Percentiles rank a stretch among this genome's conserved stretches.
Conservation (phyloP, 2,113 vertebrate species). For the Procavia capensis region DNA sequence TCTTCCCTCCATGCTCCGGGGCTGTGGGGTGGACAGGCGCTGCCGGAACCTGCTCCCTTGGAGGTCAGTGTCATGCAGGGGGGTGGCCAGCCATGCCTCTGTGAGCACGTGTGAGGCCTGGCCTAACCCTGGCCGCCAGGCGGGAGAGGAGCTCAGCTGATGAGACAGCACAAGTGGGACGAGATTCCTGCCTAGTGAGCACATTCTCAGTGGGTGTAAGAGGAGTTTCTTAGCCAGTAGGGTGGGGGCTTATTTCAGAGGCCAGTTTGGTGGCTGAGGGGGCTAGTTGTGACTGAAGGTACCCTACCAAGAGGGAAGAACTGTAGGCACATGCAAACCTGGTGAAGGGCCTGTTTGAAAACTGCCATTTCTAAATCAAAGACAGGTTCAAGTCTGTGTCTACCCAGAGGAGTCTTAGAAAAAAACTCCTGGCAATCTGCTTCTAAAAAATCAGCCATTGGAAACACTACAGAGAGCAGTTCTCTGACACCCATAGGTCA, state of each 20-base stretch:
- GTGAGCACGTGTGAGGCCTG: background rate
- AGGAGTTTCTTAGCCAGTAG: background rate
- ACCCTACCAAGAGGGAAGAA: background rate
- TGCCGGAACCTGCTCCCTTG: background rate
- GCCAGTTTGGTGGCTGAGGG: background rate
- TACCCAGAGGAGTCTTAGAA: background rate
- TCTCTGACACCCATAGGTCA: background rate
- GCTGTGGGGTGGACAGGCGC: accelerated
- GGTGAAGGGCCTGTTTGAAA: background rate
- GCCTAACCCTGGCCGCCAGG: background rate
- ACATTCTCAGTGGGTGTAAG: background rate
- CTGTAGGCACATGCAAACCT: background rate
- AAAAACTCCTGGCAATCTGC: background rate
- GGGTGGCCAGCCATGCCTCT: background rate
- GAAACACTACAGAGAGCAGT: background rate
- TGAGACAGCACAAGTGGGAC: background rate
- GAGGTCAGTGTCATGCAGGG: background rate
- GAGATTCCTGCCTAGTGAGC: accelerated
- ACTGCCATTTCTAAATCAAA: background rate
- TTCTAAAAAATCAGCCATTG: background rate
- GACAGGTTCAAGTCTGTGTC: background rate
- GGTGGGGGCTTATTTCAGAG: background rate
- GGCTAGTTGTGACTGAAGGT: background rate
- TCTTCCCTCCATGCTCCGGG: background rate
- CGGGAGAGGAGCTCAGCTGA: background rate